Evolutionary conservation across 2,113 vertebrate species (phyloP), one percentile per base, ranked within the genome.

Genomic region (Clarias magur): DNA sequence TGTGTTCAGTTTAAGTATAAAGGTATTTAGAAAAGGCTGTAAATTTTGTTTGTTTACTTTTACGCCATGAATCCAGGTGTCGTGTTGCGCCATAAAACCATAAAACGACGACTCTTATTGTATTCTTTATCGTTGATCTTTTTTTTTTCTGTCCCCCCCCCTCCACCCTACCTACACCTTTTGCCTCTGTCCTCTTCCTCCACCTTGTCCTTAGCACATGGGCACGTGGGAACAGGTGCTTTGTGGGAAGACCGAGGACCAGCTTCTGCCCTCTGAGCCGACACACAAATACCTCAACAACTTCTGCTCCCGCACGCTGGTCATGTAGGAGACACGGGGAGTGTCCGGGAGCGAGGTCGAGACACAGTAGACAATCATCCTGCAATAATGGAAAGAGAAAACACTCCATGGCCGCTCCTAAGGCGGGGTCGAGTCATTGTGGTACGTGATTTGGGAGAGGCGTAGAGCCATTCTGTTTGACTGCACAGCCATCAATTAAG

Each of bases 401-500:
- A 82, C 86, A 91, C 91, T 94, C 94, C 93, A 92, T 91, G 93
- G 91, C 96, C 96, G 94, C 95, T 96, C 93, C 89, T 90, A 93
- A 92, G 93, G 94, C 95, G 92, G 88, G 89, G 92, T 94, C 91
- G 93, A 94, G 92, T 98, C 97, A 96, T 96, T 96, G 96, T 97
- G 96, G 97, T 99, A 98, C 97, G 97, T 96, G 96, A 97, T 96
- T 97, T 96, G 96, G 97, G 97, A 98, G 95, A 95, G 95, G 96
- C 97, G 83, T 76, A 62, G 90, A 73, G 93, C 93, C 92, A 88
- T 82, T 65, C 38, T 48, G 80, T 93, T 90, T 96, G 96, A 94
- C 96, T 96, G 95, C 95, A 93, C 95, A 38, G 72, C 42, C 59
- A 62, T 59, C 75, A 38, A 68, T 95, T 94, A 72, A 93, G 92